phyloP scores from a whole-genome alignment of 2,797 vertebrate genomes.

The Geotrypetes seraphini region DNA sequence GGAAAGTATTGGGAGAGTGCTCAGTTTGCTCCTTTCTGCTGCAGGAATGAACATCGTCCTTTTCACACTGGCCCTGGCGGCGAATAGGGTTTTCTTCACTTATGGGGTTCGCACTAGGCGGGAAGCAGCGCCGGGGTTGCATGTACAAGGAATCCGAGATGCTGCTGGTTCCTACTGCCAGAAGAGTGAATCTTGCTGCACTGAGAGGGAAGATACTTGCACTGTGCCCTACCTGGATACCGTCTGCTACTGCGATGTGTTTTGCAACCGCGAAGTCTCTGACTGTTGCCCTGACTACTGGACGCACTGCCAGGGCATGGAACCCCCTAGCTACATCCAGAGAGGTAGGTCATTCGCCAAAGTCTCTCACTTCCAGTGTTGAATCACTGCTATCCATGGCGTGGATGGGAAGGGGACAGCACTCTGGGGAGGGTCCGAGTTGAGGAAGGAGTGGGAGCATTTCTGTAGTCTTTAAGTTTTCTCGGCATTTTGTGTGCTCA shows the following conservation, averaged over 20 bases:
- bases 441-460: no score
- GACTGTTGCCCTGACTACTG: slow-evolving; percentile 98
- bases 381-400: no score
- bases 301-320: slow-evolving; percentile 71
- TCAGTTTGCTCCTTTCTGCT: no score
- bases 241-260: slow-evolving; percentile 94
- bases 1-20: no score
- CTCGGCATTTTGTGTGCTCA: no score
- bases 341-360: slow-evolving; percentile 52
- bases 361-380: no score
- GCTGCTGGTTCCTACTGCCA: slow-evolving; percentile 79
- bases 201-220: slow-evolving; percentile 73
- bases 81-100: slow-evolving; percentile 20
- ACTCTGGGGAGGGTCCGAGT: no score
- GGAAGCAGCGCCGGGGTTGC: slow-evolving; percentile 72
- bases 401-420: no score
- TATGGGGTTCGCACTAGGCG: slow-evolving; percentile 54
- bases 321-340: slow-evolving; percentile 27
- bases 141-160: slow-evolving; percentile 76
- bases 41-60: slow-evolving; percentile 10
- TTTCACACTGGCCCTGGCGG: slow-evolving; percentile 39
- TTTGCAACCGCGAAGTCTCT: slow-evolving; percentile 91
- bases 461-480: no score
- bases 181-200: slow-evolving; percentile 75
- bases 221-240: slow-evolving; percentile 85